Evolutionary conservation across 2,113 vertebrate genomes (phyloP).

Genomic region (Dasyprocta punctata): DNA sequence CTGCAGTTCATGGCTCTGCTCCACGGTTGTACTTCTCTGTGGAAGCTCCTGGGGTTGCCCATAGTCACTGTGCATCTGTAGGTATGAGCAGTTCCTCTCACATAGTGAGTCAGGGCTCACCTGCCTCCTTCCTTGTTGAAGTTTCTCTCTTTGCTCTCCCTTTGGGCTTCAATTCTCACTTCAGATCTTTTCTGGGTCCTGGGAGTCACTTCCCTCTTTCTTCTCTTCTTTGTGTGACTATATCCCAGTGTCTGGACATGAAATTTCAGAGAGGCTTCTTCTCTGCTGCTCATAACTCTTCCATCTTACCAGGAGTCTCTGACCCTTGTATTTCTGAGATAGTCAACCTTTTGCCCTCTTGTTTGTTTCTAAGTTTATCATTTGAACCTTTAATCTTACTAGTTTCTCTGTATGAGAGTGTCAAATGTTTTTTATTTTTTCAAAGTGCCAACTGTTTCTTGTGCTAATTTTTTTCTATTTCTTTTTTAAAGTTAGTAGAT

Average conservation of each 20-base stretch:
- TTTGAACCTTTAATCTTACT: not conserved
- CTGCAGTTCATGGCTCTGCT: not conserved
- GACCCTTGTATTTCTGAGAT: not conserved
- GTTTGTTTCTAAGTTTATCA: not conserved
- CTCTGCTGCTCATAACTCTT: not conserved
- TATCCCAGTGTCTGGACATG: not conserved
- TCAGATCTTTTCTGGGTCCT: not conserved
- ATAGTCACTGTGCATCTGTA: not conserved
- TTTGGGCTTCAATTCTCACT: not conserved
- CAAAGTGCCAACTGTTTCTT: not conserved
- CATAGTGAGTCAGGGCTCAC: not conserved
- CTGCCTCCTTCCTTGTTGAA: not conserved
- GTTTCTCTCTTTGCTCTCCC: not conserved
- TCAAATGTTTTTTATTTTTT: not conserved
- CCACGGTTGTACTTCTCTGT: not conserved
- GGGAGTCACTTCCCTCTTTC: not conserved
- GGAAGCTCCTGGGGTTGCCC: not conserved
- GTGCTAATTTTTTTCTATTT: not conserved
- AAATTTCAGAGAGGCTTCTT: not conserved
- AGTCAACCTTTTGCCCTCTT: not conserved
- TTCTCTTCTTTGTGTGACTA: not conserved
- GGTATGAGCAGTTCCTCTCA: not conserved
- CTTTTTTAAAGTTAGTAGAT: not conserved
- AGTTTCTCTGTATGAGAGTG: not conserved
- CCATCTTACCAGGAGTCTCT: not conserved